Base-by-base conservation (phyloP, 2,797 vertebrate species). In the Astyanax mexicanus region DNA sequence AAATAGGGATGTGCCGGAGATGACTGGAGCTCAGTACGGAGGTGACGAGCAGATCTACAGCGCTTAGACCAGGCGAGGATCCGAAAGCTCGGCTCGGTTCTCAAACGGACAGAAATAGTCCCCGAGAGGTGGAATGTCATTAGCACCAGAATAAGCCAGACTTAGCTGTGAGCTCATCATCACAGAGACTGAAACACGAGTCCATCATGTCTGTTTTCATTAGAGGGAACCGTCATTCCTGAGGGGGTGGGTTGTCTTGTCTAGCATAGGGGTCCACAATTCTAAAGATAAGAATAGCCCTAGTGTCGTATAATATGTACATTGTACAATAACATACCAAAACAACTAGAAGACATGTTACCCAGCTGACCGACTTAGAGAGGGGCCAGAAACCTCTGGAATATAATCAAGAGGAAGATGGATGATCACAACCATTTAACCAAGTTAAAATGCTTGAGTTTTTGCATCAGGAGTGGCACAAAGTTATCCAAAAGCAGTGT, bases 1-100 rank as follows among this genome's bases (percentile, higher is more conserved):
- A 80, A 80, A 80, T 80, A 80, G 74, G 64, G 74, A 73, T 73
- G 57, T 29, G 37, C 70, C 64, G 60, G n/a, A 4, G 76, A 72
- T 72, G 75, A 72, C 62, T 78, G 61, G 38, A 55, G 64, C 57
- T 62, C 52, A 67, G 52, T 47, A 25, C 62, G 52, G 25, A 44
- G 37, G 58, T 52, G 73, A 75, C 10, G 32, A 74, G 77, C 52
- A 69, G 74, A 58, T 75, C 38, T 80, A 23, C 27, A 61, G 54
- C 1, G 32, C 60, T 79, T 70, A 79, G 65, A 15, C 32, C 8
- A 49, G 49, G 64, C 21, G 47, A 25, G 17, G 68, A 45, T 44
- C 49, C 9, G 27, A 52, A 40, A 32, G 55, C 21, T n/a, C 57
- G 13, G 21, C 60, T 27, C 52, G 57, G 15, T 25, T 8, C 47